Conservation (phyloP, 2,113 vertebrate genomes). For the Tychaedon coryphoeus region DNA sequence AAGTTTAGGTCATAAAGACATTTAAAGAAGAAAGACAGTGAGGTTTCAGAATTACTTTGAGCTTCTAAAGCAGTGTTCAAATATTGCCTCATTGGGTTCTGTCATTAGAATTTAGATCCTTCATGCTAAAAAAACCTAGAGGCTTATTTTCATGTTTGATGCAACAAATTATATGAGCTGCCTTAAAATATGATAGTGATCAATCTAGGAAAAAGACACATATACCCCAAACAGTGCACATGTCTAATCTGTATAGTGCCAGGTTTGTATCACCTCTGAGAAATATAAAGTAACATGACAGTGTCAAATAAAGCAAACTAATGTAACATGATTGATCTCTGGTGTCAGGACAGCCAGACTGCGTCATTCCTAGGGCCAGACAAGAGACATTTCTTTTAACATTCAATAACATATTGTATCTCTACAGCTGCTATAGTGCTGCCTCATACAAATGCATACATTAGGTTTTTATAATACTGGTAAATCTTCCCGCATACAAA, state of each 20-base stretch:
- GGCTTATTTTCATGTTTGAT: neutral
- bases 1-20: neutral
- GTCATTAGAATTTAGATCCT: neutral
- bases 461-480: neutral
- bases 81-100: neutral
- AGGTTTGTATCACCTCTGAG: neutral
- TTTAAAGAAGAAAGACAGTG: neutral
- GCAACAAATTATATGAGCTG: neutral
- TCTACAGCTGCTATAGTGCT: neutral
- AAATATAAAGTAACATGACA: neutral
- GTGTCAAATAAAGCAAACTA: neutral
- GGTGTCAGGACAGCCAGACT: neutral
- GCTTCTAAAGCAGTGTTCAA: neutral
- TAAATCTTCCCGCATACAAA: neutral
- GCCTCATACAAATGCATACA: neutral
- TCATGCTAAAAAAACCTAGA: neutral
- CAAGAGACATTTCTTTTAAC: neutral
- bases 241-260: neutral
- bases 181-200: neutral
- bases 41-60: neutral
- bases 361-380: neutral
- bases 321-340: neutral
- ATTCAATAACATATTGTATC: neutral
- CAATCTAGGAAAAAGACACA: neutral
- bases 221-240: neutral